Evolutionary conservation across 92 coral and sea anemone genomes (phyloP).

Genomic region (Parazoanthus atlanticus): DNA sequence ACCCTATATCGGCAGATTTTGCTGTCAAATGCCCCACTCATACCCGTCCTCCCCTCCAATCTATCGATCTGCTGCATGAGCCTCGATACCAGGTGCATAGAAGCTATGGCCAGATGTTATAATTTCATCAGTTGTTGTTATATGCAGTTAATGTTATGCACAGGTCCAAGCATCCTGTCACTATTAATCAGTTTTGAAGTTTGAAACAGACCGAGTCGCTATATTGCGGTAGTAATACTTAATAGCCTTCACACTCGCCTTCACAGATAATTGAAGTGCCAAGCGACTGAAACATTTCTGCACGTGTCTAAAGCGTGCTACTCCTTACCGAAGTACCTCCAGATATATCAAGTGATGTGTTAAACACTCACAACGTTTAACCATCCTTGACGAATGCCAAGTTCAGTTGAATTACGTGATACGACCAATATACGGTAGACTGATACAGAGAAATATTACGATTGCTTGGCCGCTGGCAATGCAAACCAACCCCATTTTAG

Average conservation of each 20-base stretch:
- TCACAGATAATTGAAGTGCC: neutral
- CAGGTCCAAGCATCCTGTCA: neutral
- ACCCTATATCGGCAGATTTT: neutral
- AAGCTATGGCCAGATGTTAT: no score
- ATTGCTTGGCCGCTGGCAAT: neutral
- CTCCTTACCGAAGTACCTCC: neutral
- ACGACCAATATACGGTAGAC: neutral
- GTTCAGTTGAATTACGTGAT: slow-evolving; percentile 13
- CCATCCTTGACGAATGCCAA: slow-evolving; percentile 16
- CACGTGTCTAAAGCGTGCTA: slow-evolving; percentile 23
- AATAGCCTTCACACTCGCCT: neutral
- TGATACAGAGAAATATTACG: no score
- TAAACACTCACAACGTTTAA: neutral
- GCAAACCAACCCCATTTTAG: neutral
- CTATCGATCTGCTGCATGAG: no score
- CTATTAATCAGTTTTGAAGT: neutral
- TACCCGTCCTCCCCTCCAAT: no score
- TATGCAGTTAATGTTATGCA: neutral
- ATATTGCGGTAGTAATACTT: neutral
- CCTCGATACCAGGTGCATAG: no score
- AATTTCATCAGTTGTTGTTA: no score
- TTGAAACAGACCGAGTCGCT: neutral
- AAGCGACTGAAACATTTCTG: neutral
- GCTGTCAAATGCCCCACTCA: neutral
- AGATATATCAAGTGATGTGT: neutral